Evolutionary conservation across 2,888 invertebrate genomes (phyloP), one percentile per base, ranked within the genome.

Genomic region (Callyntrura sp.): DNA sequence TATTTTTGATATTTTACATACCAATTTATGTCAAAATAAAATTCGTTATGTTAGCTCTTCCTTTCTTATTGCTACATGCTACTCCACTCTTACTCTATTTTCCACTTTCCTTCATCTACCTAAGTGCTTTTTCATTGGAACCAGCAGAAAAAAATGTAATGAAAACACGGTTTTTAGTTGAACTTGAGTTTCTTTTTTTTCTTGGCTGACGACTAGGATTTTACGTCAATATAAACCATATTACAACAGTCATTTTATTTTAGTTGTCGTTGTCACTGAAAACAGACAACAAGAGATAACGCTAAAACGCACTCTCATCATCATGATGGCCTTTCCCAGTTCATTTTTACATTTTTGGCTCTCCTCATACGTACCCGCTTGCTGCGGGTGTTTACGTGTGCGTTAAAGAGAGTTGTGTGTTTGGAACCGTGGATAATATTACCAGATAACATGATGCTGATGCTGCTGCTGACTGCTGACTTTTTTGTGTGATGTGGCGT

Each of bases 221-320:
- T 79, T 79, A 79, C 79, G 60, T 79, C 79, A 79, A 43, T 79
- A 57, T 79, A 79, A 79, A 79, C 57, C 79, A 60, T 70, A 17
- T 35, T 57, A 43, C 60, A 14, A 78, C 9, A 73, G n/a, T 20
- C 48, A 73, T 73, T 70, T 60, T 79, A 20, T 28, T 70, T 60
- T 79, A 43, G 28, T 79, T 79, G 79, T 79, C 79, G 28, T 79
- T 79, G 79, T 79, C 79, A 79, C 57, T 20, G 55, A 25, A 35
- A 48, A 14, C 55, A 78, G 70, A 35, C 35, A 28, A 65, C 60
- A 20, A 60, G 25, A 62, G 25, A 11, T 23, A 23, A 6, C 9
- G 23, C 51, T 57, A 28, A 51, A 78, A 78, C 78, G 78, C 78
- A 55, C 55, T 78, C 51, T 76, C 62, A 76, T 23, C 20, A 45